Conservation (phyloP, 2,888 invertebrate species). For the Tiliacea citrago region DNA sequence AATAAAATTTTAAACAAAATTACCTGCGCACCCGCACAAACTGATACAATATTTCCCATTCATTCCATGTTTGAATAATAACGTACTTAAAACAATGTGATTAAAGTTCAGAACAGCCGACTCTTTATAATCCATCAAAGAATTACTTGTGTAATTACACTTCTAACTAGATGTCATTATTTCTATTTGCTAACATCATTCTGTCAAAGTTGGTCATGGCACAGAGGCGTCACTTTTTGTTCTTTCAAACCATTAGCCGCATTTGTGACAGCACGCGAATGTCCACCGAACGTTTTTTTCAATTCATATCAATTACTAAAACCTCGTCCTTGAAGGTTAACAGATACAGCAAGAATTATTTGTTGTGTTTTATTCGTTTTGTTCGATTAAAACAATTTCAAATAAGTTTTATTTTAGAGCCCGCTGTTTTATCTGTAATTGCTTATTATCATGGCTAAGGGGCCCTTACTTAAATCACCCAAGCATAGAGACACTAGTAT, state of each 20-base stretch:
- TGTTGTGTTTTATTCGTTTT: slow-evolving; percentile 3
- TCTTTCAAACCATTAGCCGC: slow-evolving; percentile 75
- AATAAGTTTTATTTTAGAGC: neutral
- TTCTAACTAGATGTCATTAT: slow-evolving; percentile 42
- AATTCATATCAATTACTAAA: slow-evolving; percentile 57
- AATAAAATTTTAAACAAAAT: neutral
- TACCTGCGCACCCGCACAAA: neutral
- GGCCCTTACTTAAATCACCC: slow-evolving; percentile 1
- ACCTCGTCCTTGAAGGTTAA: slow-evolving; percentile 51
- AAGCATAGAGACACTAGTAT: slow-evolving; percentile 1
- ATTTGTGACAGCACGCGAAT: slow-evolving; percentile 71
- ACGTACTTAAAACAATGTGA: neutral
- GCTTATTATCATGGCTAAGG: neutral
- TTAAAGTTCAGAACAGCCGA: slow-evolving; percentile 24
- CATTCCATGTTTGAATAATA: slow-evolving; percentile 15
- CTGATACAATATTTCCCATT: slow-evolving; percentile 18
- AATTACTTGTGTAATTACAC: slow-evolving; percentile 41
- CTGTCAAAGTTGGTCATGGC: slow-evolving; percentile 65
- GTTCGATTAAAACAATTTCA: neutral
- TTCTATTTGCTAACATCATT: slow-evolving; percentile 52
- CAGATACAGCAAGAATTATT: slow-evolving; percentile 9
- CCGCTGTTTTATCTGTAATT: neutral
- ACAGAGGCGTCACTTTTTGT: slow-evolving; percentile 70
- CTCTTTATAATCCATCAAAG: slow-evolving; percentile 31
- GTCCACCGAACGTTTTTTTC: slow-evolving; percentile 51